phyloP scores from a whole-genome alignment of 2,888 invertebrate genomes.

The Stenoptilia bipunctidactyla region DNA sequence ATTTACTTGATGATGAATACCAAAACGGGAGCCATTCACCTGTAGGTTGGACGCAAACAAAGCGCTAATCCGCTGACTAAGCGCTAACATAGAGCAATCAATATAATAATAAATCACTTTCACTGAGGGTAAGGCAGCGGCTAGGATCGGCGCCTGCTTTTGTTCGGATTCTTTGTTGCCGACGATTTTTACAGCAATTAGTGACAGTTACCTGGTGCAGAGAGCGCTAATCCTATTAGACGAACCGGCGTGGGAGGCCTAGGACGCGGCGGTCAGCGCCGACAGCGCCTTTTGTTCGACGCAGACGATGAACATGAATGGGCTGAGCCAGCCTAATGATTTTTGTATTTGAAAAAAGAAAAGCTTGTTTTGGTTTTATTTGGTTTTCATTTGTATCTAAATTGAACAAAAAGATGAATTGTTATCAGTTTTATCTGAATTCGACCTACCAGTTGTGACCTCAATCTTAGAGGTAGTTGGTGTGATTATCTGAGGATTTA shows the following conservation, averaged over 20 bases:
- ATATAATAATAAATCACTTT: slow-evolving; percentile 55
- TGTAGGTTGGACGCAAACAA: slow-evolving; percentile 50
- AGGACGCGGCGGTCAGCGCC: slow-evolving; percentile 18
- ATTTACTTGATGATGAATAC: slow-evolving; percentile 1
- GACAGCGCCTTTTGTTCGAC: slow-evolving; percentile 4
- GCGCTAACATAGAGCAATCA: slow-evolving; percentile 51
- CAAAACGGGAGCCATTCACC: slow-evolving; percentile 38
- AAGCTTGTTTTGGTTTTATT: too few relatives aligned
- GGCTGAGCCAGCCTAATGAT: not conserved
- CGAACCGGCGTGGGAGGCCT: slow-evolving; percentile 40
- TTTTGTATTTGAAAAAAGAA: not conserved
- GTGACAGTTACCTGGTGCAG: slow-evolving; percentile 63
- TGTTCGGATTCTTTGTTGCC: slow-evolving; percentile 47
- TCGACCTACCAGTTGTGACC: too few relatives aligned
- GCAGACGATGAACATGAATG: not conserved
- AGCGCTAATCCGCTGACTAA: slow-evolving; percentile 47
- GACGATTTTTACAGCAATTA: slow-evolving; percentile 68
- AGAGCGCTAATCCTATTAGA: slow-evolving; percentile 59
- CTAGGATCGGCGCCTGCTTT: slow-evolving; percentile 42
- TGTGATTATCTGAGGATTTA: too few relatives aligned
- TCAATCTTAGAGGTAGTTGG: too few relatives aligned
- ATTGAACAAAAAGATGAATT: too few relatives aligned
- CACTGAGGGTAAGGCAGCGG: slow-evolving; percentile 39
- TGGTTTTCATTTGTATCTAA: too few relatives aligned
- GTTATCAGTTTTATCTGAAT: too few relatives aligned